phyloP scores from a whole-genome alignment of 2,797 vertebrate species.

The Sebastes ruberrimus region DNA sequence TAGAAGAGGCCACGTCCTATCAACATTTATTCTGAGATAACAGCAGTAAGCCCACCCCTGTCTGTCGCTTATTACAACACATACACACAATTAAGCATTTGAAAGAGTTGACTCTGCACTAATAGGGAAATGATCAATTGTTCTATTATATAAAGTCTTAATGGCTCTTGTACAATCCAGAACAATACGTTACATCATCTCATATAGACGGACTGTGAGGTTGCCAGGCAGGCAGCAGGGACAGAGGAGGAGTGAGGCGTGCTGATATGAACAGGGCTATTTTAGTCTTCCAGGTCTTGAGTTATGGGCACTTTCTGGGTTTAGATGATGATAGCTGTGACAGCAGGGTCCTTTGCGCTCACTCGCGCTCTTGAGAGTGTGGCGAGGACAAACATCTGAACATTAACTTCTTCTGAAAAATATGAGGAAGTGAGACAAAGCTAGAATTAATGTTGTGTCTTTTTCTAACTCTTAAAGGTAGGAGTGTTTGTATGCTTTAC shows the following conservation, averaged over 20 bases:
- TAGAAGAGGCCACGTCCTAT: constrained; percentile 13
- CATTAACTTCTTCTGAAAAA: constrained; percentile 14
- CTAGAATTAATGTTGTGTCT: not conserved
- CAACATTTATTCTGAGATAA: constrained; percentile 25
- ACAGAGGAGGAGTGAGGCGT: constrained; percentile 64
- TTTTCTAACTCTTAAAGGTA: not conserved
- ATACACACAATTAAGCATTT: not conserved
- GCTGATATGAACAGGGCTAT: constrained; percentile 76
- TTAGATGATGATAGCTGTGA: constrained; percentile 57
- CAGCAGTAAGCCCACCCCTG: not conserved
- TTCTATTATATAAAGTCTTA: constrained; percentile 8
- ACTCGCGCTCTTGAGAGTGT: constrained; percentile 5
- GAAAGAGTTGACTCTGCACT: not conserved
- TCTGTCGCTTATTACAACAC: not conserved
- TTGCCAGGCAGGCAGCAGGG: constrained; percentile 65
- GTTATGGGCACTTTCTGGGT: constrained; percentile 56
- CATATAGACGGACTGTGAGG: constrained; percentile 48
- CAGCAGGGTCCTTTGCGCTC: constrained; percentile 43
- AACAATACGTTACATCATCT: constrained; percentile 63
- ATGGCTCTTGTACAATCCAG: constrained; percentile 3
- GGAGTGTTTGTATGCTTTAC: not conserved
- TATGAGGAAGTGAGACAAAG: constrained; percentile 4
- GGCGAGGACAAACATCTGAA: constrained; percentile 39
- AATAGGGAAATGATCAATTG: constrained; percentile 13
- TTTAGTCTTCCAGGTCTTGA: constrained; percentile 71